Conservation (phyloP, 2,797 vertebrate genomes). For the Pangasius mekongensis region DNA sequence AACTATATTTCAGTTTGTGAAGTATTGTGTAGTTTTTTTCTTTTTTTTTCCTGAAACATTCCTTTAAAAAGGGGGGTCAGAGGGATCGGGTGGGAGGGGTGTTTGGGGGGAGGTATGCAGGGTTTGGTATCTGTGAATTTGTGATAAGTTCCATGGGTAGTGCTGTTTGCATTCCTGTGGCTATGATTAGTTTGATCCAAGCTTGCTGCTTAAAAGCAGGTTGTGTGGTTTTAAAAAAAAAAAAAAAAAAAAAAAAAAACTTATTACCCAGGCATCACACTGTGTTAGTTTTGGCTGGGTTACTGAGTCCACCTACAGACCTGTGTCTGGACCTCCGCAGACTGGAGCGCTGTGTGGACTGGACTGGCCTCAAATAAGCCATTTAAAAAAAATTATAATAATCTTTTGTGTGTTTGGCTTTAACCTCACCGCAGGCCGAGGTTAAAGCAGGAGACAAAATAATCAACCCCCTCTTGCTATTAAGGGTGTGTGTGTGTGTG, state of each 20-base stretch:
- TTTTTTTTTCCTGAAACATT: not conserved
- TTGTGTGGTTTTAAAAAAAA: conserved; percentile 49
- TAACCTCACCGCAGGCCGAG: conserved; percentile 20
- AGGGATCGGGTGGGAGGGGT: not conserved
- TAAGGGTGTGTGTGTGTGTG: conserved; percentile 17
- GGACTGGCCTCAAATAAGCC: not conserved
- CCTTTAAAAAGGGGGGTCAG: not conserved
- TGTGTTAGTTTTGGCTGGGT: conserved; percentile 55
- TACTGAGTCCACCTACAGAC: conserved; percentile 36
- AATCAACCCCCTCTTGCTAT: conserved; percentile 15
- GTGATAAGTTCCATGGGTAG: not conserved
- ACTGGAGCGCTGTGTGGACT: conserved; percentile 31
- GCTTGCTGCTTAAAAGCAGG: conserved; percentile 41
- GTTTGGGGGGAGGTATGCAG: not conserved
- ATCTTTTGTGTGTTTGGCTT: conserved; percentile 34
- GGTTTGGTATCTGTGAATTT: not conserved
- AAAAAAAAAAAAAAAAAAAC: not conserved
- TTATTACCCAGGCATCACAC: conserved; percentile 27
- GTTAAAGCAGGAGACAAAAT: conserved; percentile 18
- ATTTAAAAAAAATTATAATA: not conserved
- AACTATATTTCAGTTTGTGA: not conserved
- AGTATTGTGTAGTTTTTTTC: not conserved
- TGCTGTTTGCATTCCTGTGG: conserved; percentile 10
- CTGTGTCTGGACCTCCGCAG: conserved; percentile 47
- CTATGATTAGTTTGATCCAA: conserved; percentile 6